Base-by-base conservation (phyloP, 1,140 invertebrate genomes). In the Elymnias hypermnestra region DNA sequence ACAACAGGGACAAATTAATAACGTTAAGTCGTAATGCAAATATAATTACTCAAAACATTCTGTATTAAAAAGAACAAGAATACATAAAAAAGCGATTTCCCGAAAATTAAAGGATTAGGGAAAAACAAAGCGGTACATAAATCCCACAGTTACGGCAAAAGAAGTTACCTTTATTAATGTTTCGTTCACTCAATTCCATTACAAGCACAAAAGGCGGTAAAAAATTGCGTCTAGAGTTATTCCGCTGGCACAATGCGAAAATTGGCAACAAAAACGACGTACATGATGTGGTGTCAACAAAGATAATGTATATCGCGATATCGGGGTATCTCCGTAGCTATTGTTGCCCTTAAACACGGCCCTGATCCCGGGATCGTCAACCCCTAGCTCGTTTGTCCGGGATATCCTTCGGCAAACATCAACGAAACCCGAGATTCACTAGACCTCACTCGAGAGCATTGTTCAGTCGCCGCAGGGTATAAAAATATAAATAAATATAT, bases 241-340 rank as follows among this genome's bases (percentile, higher is more conserved):
- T 71, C 57, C 64, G 56, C 59, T 57, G 60, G 65, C 67, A 83
- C 76, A 78, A 73, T 75, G 66, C 49, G 58, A 65, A 74, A 71
- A 78, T 78, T 75, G 72, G 54, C 61, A 67, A 81, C 72, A 81
- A 78, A 83, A 81, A 81, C 74, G 74, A 69, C 70, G 70, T 64
- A 71, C 72, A 81, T 69, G 72, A 83, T 75, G 64, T 60, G 73
- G 74, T 79, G 70, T 75, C 72, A 81, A 75, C 73, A 67, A 64
- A 77, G 74, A 83, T 81, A 83, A 83, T 83, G 72, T 75, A 70
- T 72, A 77, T 77, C 72, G 71, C 52, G 67, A 65, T 77, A 83
- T 81, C 71, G 51, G 64, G 65, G 65, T 60, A 66, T 68, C 64
- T 78, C 65, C 64, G 60, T 64, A 60, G 70, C 66, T 58, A 78